Base-by-base conservation (phyloP, 2,888 invertebrate genomes). In the Mythimna ferrago region DNA sequence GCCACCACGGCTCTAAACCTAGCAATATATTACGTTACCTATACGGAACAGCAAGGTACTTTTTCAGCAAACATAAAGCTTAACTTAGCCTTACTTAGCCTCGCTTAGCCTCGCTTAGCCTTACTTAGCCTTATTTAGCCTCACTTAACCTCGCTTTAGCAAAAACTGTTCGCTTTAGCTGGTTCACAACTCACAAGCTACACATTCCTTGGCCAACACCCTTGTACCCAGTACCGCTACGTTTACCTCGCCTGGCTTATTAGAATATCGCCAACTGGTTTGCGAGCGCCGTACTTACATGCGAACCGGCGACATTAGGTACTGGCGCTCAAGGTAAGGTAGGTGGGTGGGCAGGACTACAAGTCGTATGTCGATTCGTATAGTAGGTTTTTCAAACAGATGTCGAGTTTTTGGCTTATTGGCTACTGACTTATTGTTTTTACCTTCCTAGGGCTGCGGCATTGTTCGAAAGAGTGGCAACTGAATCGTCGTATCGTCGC, bases 181-280 rank as follows among this genome's bases (percentile, higher is more conserved):
- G 75, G 64, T 70, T 19, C 41, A 0, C 61, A 56, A 10, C 35
- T 75, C 48, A 9, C 57, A 62, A 72, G 71, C 66, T 60, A 72
- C 76, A 80, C 82, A 86, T 87, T 84, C 82, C 80, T 44, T 62
- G 35, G 61, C 71, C 67, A 78, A 77, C 85, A 85, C 81, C 74
- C 76, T 71, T 64, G 73, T 76, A 66, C 69, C 70, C 77, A 32
- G 75, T 77, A 77, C 83, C 80, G 82, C 68, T 86, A 86, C 81
- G 65, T 78, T 80, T 84, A 78, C 78, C 76, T 83, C 83, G 70
- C 11, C 7, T 32, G 35, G 79, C 75, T 86, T 82, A 81, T 84
- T 83, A 86, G 80, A 87, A 84, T 86, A 84, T 65, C 72, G 74
- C 72, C 73, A 60, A 87, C 86, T 81, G 84, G 84, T 84, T 83